Percentiles rank a stretch among this genome's conserved stretches.
These are phyloP conservation scores for Notolabrus celidotus DNA, from an alignment of 2,797 vertebrate species.

Conservation along the genomic window DNA sequence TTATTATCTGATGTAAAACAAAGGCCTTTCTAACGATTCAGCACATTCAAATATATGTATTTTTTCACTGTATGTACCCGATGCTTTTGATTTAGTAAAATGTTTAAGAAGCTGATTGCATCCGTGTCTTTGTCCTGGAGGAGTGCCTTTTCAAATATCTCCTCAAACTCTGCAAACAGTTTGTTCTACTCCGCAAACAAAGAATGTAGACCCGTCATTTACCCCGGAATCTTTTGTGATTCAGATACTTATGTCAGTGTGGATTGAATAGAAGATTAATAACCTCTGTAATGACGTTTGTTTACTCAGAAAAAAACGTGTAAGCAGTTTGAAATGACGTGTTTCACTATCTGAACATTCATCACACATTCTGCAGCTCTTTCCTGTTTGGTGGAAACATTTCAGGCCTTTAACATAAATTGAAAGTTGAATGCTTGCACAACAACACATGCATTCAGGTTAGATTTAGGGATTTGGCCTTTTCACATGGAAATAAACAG, in stretches of 20 bases:
- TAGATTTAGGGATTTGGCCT: too few relatives aligned
- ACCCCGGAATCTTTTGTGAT: background rate
- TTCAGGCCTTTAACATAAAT: background rate
- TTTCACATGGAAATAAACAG: too few relatives aligned
- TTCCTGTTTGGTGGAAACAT: background rate
- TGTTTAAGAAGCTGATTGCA: background rate
- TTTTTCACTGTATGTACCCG: background rate
- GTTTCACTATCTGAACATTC: too few relatives aligned
- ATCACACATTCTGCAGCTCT: too few relatives aligned
- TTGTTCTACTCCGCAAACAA: background rate
- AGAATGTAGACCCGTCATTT: background rate
- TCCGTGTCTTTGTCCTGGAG: background rate
- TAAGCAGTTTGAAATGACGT: background rate
- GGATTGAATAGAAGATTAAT: background rate
- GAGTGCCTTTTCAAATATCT: background rate
- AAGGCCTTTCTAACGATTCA: background rate
- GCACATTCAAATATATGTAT: background rate
- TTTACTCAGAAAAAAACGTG: background rate
- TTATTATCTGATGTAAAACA: background rate
- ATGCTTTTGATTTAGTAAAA: slow-evolving; percentile 4
- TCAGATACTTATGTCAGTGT: background rate
- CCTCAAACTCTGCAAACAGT: background rate
- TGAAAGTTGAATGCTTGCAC: too few relatives aligned
- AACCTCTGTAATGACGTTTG: background rate
- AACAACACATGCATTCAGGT: too few relatives aligned